Evolutionary conservation across 2,888 invertebrate genomes (phyloP).

Genomic region (Agrypnus murinus): DNA sequence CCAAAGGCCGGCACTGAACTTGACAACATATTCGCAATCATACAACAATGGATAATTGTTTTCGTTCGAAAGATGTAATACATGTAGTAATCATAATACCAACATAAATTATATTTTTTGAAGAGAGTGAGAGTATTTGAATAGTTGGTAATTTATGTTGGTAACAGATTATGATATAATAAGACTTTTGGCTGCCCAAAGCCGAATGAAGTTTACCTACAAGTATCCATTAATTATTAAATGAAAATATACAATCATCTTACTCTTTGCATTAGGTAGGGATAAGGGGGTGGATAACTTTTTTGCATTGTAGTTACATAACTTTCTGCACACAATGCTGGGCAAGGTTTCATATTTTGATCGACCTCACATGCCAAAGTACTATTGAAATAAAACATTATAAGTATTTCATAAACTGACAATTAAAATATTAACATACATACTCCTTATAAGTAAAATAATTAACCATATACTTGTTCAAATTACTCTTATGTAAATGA

Average conservation of each 20-base stretch:
- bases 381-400: slow-evolving; percentile 45
- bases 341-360: slow-evolving; percentile 40
- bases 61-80: no score
- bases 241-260: slow-evolving; percentile 35
- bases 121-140: no score
- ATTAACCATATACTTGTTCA: slow-evolving; percentile 63
- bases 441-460: slow-evolving; percentile 61
- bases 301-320: slow-evolving; percentile 73
- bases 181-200: no score
- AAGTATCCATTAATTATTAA: neutral
- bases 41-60: no score
- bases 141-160: no score
- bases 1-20: no score
- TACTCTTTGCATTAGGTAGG: slow-evolving; percentile 72
- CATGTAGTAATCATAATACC: no score
- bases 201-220: no score
- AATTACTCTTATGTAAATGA: slow-evolving; percentile 62
- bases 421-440: slow-evolving; percentile 20
- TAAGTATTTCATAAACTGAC: slow-evolving; percentile 1
- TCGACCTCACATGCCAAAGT: slow-evolving; percentile 51
- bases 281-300: slow-evolving; percentile 73
- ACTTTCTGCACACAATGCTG: slow-evolving; percentile 65
- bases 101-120: no score
- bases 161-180: no score
- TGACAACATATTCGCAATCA: no score